Evolutionary conservation across 2,113 vertebrate species (phyloP), one percentile per base, ranked within the genome.

Genomic region (Toxotes chatareus): DNA sequence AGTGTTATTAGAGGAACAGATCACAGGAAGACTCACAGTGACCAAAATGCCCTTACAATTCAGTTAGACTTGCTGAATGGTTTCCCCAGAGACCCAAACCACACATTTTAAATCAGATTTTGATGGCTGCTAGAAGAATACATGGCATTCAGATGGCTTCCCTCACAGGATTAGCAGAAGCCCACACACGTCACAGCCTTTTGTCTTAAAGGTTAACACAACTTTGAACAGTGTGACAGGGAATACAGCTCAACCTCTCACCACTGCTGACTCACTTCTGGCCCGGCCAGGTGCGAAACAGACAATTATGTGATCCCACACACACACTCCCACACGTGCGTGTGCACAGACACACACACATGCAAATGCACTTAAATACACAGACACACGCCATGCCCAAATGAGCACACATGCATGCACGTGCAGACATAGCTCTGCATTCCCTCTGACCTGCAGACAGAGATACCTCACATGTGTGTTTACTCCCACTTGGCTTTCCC

Each of bases 121-220:
- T 60, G 71, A 79, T 70, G 70, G 65, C 71, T 62, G 60, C 69
- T 19, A 69, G 73, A 89, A 85, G 81, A 90, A 90, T 79, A 89
- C 73, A 61, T 87, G 88, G 81, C 91, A 88, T 91, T 93, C 88
- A 87, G 66, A 81, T 82, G 68, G 66, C 46, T 88, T 78, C 62
- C 73, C 66, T 88, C 85, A 88, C 81, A 67, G 73, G 89, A 93
- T 93, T 80, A 85, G 73, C 82, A 63, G 82, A 82, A 82, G 85
- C 86, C 77, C 86, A 89, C 71, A 74, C 83, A 73, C 86, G 84
- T 95, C 94, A 93, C 67, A 32, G 87, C 38, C 88, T 86, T 93
- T 94, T 93, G 88, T 94, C 74, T 88, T 57, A 92, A 93, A 94
- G 92, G 89, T 93, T 93, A 92, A 91, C 87, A 88, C 89, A 90